A percentile compares a stretch with the other conserved stretches of the same genome.
phyloP scores from a whole-genome alignment of 2,797 vertebrate genomes.

The Coregonus suidteri region DNA sequence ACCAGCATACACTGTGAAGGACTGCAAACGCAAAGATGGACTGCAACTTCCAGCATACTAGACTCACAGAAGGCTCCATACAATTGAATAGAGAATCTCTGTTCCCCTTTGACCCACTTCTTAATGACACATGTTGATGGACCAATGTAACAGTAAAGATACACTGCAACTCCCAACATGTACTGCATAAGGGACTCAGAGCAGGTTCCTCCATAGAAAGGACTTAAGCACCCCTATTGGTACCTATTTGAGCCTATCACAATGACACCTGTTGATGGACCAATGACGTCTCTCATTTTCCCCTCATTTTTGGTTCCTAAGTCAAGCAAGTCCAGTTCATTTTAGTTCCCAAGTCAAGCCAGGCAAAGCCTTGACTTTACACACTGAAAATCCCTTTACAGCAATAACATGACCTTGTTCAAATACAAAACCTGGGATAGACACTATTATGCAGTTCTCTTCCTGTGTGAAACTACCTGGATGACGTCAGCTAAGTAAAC shows the following conservation, averaged over 20 bases:
- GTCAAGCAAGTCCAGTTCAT: background rate
- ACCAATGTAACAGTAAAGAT: too few species aligned
- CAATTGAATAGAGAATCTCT: background rate
- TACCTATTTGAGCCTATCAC: constrained; percentile 36
- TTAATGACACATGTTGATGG: too few species aligned
- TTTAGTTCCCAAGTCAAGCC: background rate
- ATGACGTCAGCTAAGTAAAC: constrained; percentile 40
- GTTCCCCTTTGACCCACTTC: too few species aligned
- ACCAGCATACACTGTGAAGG: background rate
- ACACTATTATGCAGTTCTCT: constrained; percentile 16
- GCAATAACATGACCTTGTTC: background rate
- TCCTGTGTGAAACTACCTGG: constrained; percentile 35
- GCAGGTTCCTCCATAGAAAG: background rate
- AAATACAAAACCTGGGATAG: constrained; percentile 24
- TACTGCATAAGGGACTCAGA: background rate
- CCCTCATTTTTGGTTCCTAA: constrained; percentile 1
- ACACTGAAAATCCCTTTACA: background rate
- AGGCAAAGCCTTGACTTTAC: background rate
- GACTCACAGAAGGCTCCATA: background rate
- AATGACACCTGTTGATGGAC: constrained; percentile 24
- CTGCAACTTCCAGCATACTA: background rate
- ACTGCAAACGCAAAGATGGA: background rate
- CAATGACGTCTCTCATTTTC: background rate
- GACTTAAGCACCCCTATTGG: background rate
- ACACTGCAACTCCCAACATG: too few species aligned